Conservation (phyloP, 2,113 vertebrate genomes). For the Zingel zingel region DNA sequence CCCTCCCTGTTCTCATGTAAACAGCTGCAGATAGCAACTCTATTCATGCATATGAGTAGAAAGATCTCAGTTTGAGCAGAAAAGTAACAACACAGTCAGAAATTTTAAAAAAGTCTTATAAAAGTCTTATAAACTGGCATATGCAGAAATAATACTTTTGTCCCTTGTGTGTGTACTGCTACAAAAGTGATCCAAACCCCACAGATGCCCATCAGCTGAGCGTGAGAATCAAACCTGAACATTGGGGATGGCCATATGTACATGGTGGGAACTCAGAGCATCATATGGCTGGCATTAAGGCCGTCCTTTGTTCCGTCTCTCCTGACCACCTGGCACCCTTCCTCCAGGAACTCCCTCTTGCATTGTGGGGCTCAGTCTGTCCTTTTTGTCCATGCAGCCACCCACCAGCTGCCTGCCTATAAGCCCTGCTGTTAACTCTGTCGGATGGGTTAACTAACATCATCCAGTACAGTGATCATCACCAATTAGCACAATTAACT, state of each 20-base stretch:
- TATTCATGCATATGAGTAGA: constrained; percentile 11
- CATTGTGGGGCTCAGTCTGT: constrained; percentile 75
- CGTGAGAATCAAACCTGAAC: constrained; percentile 65
- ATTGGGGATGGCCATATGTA: constrained; percentile 65
- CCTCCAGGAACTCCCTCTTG: constrained; percentile 81
- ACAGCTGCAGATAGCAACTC: constrained; percentile 51
- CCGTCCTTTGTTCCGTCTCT: constrained; percentile 79
- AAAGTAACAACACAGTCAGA: constrained; percentile 5
- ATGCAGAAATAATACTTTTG: constrained; percentile 3
- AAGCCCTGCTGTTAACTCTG: constrained; percentile 74
- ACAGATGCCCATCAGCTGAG: constrained; percentile 75
- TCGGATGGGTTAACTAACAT: constrained; percentile 65
- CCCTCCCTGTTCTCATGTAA: constrained; percentile 65
- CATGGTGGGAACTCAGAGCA: constrained; percentile 74
- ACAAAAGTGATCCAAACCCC: constrained; percentile 24
- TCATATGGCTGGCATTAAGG: constrained; percentile 78
- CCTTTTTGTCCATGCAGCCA: constrained; percentile 74
- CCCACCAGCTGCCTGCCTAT: constrained; percentile 80
- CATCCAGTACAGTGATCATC: constrained; percentile 53
- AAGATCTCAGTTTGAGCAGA: constrained; percentile 2
- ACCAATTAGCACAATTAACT: constrained; percentile 45
- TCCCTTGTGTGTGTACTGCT: background rate
- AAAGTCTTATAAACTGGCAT: background rate
- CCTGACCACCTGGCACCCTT: constrained; percentile 84
- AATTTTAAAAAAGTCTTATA: too few relatives aligned